Evolutionary conservation across 2,797 vertebrate species (phyloP), one percentile per base, ranked within the genome.

Genomic region (Labroides dimidiatus): DNA sequence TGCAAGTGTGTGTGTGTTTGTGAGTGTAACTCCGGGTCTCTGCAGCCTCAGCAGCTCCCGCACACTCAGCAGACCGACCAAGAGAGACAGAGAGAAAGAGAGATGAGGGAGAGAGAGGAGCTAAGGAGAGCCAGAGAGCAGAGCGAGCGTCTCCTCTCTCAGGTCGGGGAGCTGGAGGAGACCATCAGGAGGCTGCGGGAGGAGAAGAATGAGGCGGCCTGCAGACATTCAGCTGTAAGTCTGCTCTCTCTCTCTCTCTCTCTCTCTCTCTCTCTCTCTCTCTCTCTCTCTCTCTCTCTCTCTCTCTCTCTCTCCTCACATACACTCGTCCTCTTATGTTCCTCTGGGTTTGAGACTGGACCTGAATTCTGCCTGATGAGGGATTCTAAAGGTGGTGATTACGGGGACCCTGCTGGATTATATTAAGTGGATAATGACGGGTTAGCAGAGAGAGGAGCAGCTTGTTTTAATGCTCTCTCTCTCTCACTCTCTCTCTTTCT

Each of bases 51-150:
- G 72, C 78, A 77, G 73, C 76, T 53, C 33, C 30, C 30, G 4
- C 30, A 33, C 30, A 33, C 30, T 33, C 30, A 33, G 30, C 30
- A 33, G 4, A 33, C 30, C 5, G 30, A 17, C 69, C 70, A 52
- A 58, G 20, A 53, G 75, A 62, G 76, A 54, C 43, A 82, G 56
- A 52, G 79, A 77, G 79, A 77, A 81, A 23, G 75, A 77, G 83
- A 24, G 77, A 94, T 94, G 93, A 94, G 89, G 84, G 91, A 92
- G 67, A 77, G 89, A 88, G 93, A 94, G 75, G 93, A 94, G 77
- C 86, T 92, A 74, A 90, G 88, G 86, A 90, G 84, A 89, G 90
- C 90, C 68, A 51, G 84, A 17, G 91, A 93, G 80, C 88, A 92
- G 82, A 89, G 80, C 42, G 92, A 93, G 47, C 80, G 63, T 19